Evolutionary conservation across 2,888 invertebrate species (phyloP).

Genomic region (Tachystola acroxantha): DNA sequence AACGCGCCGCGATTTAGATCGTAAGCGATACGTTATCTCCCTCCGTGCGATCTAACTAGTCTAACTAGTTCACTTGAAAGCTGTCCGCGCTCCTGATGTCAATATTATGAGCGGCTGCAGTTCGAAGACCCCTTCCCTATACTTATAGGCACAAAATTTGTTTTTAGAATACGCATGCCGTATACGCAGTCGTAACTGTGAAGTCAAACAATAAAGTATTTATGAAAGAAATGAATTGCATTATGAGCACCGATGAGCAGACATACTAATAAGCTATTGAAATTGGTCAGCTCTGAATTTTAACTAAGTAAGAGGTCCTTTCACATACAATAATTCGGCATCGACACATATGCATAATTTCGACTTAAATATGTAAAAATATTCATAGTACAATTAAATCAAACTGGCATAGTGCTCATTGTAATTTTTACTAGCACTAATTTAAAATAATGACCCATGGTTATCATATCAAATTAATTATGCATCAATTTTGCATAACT

Average conservation of each 20-base stretch:
- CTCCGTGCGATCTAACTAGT: slow-evolving; percentile 30
- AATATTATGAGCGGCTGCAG: slow-evolving; percentile 26
- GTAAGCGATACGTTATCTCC: slow-evolving; percentile 34
- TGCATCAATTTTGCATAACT: slow-evolving; percentile 23
- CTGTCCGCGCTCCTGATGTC: slow-evolving; percentile 34
- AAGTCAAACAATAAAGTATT: slow-evolving; percentile 28
- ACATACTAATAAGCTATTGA: slow-evolving; percentile 26
- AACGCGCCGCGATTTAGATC: slow-evolving; percentile 42
- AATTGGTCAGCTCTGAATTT: slow-evolving; percentile 27
- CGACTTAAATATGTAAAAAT: slow-evolving; percentile 9
- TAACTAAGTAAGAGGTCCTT: slow-evolving; percentile 29
- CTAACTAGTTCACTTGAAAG: slow-evolving; percentile 44
- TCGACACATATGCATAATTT: slow-evolving; percentile 10
- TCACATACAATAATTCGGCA: slow-evolving; percentile 24
- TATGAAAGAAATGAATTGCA: slow-evolving; percentile 22
- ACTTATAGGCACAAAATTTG: slow-evolving; percentile 28
- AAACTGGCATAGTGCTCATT: slow-evolving; percentile 24
- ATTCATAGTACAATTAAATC: slow-evolving; percentile 23
- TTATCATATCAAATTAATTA: slow-evolving; percentile 20
- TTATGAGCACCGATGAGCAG: slow-evolving; percentile 27
- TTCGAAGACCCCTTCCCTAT: slow-evolving; percentile 48
- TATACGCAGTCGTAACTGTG: slow-evolving; percentile 27
- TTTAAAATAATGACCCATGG: slow-evolving; percentile 15
- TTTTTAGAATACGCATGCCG: slow-evolving; percentile 29
- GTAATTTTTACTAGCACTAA: slow-evolving; percentile 14